Evolutionary conservation across 1,140 invertebrate species (phyloP).

Genomic region (Aleiodes sp.): DNA sequence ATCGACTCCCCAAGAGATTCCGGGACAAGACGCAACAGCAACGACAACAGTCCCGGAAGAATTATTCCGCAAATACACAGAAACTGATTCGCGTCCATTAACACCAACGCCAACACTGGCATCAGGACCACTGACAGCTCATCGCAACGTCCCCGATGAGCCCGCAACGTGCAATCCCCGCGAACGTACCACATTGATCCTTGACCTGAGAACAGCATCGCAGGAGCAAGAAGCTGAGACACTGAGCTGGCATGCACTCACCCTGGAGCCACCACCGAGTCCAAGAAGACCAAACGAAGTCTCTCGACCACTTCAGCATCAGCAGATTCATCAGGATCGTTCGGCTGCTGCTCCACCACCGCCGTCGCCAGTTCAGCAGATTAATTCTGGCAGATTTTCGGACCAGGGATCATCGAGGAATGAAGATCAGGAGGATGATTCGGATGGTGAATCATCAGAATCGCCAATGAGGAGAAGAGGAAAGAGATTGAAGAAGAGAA

Average conservation of each 20-base stretch:
- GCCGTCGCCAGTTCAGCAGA: conserved; percentile 22
- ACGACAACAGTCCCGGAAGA: conserved; percentile 69
- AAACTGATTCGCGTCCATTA: conserved; percentile 80
- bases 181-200: conserved; percentile 57
- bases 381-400: background rate
- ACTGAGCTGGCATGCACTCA: conserved; percentile 60
- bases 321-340: background rate
- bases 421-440: conserved; percentile 31
- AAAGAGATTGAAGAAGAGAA: conserved; percentile 56
- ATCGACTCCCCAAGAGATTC: background rate
- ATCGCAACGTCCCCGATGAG: conserved; percentile 31
- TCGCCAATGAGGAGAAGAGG: conserved; percentile 51
- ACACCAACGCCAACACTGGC: conserved; percentile 78
- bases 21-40: conserved; percentile 31
- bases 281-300: conserved; percentile 42
- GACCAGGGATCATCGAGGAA: conserved; percentile 22
- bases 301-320: conserved; percentile 35
- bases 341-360: conserved; percentile 19
- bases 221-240: conserved; percentile 51
- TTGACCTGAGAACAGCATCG: conserved; percentile 58
- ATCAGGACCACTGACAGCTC: conserved; percentile 63
- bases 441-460: conserved; percentile 45
- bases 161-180: conserved; percentile 38
- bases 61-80: conserved; percentile 75
- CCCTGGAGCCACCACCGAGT: conserved; percentile 55